Evolutionary conservation across 2,113 vertebrate species (phyloP).

Genomic region (Haliaeetus leucogaster): DNA sequence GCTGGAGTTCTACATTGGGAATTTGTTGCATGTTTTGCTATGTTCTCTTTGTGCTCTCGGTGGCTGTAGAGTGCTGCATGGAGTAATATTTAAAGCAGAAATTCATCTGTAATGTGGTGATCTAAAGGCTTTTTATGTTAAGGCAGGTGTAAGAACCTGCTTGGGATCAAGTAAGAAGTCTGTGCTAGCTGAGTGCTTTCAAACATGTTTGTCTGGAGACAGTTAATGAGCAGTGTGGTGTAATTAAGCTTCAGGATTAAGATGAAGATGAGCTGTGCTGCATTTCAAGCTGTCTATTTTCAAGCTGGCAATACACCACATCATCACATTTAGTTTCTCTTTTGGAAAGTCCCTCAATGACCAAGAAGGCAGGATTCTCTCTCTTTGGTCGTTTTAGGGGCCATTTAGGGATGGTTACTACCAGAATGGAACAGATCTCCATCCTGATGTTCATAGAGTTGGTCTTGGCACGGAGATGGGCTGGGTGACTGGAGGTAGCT

Average conservation of each 20-base stretch:
- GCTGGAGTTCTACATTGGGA: not conserved
- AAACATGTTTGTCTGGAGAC: not conserved
- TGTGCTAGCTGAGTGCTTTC: not conserved
- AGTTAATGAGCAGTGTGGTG: conserved; percentile 25
- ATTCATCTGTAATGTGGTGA: not conserved
- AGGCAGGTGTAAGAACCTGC: not conserved
- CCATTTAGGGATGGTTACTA: not conserved
- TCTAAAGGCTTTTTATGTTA: not conserved
- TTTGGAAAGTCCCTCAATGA: not conserved
- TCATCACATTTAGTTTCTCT: not conserved
- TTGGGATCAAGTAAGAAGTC: not conserved
- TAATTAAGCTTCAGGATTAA: conserved; percentile 28
- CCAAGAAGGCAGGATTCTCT: not conserved
- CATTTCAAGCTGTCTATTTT: conserved; percentile 7
- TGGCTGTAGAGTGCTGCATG: not conserved
- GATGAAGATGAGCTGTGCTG: not conserved
- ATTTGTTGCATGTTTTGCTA: not conserved
- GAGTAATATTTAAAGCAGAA: not conserved
- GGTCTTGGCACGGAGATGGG: not conserved
- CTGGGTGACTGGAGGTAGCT: not conserved
- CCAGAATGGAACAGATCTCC: not conserved
- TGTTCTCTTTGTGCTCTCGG: not conserved
- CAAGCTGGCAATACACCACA: not conserved
- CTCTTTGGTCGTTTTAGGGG: not conserved
- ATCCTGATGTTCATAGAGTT: not conserved